These are phyloP conservation scores for Mesoclemmys tuberculata DNA, from an alignment of 2,113 vertebrate species.

Conservation along the genomic window DNA sequence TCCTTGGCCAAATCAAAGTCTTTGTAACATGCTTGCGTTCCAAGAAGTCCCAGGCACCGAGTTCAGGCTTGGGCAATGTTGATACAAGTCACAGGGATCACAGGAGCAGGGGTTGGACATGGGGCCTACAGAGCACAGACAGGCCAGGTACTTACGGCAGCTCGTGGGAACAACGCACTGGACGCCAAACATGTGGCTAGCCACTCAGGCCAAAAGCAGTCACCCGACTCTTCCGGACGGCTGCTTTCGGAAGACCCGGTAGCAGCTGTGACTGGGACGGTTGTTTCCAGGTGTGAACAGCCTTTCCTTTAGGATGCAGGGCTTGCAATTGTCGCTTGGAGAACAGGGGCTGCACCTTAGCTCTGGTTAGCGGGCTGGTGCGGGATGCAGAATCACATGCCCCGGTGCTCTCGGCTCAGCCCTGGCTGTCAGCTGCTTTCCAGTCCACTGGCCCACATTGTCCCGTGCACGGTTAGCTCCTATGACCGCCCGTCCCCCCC, in stretches of 20 bases:
- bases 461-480: not conserved
- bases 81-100: too few species aligned
- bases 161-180: too few species aligned
- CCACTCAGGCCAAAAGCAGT: not conserved
- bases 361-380: not conserved
- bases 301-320: not conserved
- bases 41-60: too few species aligned
- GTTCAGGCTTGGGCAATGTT: too few species aligned
- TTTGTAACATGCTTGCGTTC: too few species aligned
- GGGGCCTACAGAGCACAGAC: too few species aligned
- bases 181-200: not conserved
- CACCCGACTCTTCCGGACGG: not conserved
- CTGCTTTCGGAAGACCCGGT: not conserved
- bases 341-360: not conserved
- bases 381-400: not conserved
- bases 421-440: not conserved
- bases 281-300: not conserved
- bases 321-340: not conserved
- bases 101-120: too few species aligned
- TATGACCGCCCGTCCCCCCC: not conserved
- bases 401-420: not conserved
- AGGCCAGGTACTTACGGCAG: too few species aligned
- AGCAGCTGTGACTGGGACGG: not conserved
- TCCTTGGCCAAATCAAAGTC: too few species aligned
- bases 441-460: not conserved